A percentile compares a stretch with the other conserved stretches of the same genome.
Evolutionary conservation across 37 sponge, comb jelly and placozoan species (phyloP).

Genomic region (Diacarnus erythraeanus): DNA sequence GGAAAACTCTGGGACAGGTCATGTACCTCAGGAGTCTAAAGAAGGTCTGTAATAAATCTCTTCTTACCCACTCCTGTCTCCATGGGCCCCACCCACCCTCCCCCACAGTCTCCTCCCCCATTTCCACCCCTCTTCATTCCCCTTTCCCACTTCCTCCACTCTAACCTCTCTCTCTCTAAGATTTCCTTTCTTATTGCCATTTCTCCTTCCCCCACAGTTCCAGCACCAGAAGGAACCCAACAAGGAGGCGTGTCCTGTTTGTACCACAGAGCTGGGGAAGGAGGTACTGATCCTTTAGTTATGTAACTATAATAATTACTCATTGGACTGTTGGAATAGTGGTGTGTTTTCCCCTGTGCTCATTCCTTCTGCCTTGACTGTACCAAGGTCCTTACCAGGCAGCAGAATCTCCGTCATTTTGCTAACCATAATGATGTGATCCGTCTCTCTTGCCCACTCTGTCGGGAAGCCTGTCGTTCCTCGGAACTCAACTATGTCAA

Average conservation of each 20-base stretch:
- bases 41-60: conserved; percentile 26
- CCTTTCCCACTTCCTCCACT: neutral
- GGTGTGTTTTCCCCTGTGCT: conserved; percentile 79
- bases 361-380: conserved; percentile 75
- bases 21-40: conserved; percentile 67
- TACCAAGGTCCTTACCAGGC: conserved; percentile 4
- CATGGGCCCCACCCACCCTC: neutral
- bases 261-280: conserved; percentile 35
- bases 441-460: conserved; percentile 53
- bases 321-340: conserved; percentile 23
- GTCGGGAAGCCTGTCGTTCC: conserved; percentile 34
- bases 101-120: neutral
- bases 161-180: neutral
- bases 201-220: conserved; percentile 1
- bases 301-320: neutral
- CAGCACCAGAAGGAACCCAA: conserved; percentile 20
- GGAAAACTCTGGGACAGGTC: conserved; percentile 63
- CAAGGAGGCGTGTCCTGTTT: conserved; percentile 66
- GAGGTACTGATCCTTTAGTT: too few species aligned
- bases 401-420: neutral
- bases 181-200: neutral
- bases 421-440: neutral
- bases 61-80: too few species aligned
- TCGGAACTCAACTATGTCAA: conserved; percentile 44
- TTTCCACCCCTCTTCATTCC: neutral